Evolutionary conservation across 2,888 invertebrate genomes (phyloP).

Genomic region (Amphimallon solstitiale): DNA sequence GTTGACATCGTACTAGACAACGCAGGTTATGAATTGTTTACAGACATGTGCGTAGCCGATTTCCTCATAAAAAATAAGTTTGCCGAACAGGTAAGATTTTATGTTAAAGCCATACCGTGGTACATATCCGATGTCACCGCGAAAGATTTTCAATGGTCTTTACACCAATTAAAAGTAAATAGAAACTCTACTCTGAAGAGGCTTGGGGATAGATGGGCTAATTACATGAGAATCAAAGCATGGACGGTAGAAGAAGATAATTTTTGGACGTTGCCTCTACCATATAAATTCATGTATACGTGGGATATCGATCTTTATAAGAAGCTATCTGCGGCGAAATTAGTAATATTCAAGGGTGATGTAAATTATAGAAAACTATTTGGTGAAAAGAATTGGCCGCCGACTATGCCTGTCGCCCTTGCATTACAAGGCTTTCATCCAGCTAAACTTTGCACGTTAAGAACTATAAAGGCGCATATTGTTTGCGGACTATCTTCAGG

Average conservation of each 20-base stretch:
- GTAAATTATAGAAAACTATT: constrained; percentile 94
- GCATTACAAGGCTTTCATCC: constrained; percentile 84
- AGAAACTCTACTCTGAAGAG: constrained; percentile 53
- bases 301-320: constrained; percentile 75
- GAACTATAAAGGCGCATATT: constrained; percentile 92
- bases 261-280: constrained; percentile 91
- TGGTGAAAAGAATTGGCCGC: constrained; percentile 86
- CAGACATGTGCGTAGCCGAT: constrained; percentile 88
- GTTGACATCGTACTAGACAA: constrained; percentile 90
- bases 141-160: constrained; percentile 78
- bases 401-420: constrained; percentile 71
- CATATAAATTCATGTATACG: constrained; percentile 80
- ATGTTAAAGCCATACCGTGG: constrained; percentile 93
- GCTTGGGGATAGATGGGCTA: constrained; percentile 71
- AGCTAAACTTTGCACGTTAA: constrained; percentile 79
- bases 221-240: constrained; percentile 65
- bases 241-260: constrained; percentile 69
- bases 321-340: constrained; percentile 73
- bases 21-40: constrained; percentile 90
- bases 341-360: constrained; percentile 88
- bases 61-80: constrained; percentile 72
- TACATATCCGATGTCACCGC: constrained; percentile 90
- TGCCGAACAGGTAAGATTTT: constrained; percentile 77
- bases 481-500: constrained; percentile 80
- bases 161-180: constrained; percentile 64